Evolutionary conservation across 1,140 invertebrate genomes (phyloP).

Genomic region (Akabosia matsudoensis): DNA sequence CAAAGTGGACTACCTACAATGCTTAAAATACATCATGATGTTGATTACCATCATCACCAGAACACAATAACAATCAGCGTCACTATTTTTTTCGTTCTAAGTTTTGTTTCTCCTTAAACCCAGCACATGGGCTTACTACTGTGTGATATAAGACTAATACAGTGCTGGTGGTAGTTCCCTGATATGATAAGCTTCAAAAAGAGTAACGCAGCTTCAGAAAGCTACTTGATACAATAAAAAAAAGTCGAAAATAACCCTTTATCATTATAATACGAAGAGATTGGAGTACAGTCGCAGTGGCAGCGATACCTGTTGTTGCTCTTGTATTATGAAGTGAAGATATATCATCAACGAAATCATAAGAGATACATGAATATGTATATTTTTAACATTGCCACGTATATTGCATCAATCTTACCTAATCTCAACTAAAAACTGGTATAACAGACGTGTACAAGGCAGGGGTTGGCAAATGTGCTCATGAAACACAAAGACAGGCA

Average conservation of each 20-base stretch:
- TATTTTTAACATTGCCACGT: not conserved
- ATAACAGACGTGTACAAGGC: not conserved
- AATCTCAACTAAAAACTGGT: not conserved
- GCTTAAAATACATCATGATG: slow-evolving; percentile 7
- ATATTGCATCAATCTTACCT: slow-evolving; percentile 17
- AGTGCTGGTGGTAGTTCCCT: not conserved
- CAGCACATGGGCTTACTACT: slow-evolving; percentile 8
- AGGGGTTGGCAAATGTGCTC: not conserved
- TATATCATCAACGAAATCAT: not conserved
- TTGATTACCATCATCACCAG: not conserved
- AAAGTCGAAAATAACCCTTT: not conserved
- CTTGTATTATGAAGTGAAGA: not conserved
- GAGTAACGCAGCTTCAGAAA: not conserved
- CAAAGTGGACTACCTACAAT: slow-evolving; percentile 1
- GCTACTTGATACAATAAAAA: not conserved
- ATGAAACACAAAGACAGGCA: not conserved
- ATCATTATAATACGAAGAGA: not conserved
- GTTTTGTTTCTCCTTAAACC: too few relatives aligned
- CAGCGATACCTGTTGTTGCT: not conserved
- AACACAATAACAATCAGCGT: not conserved
- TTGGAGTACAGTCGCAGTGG: not conserved
- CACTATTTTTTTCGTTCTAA: not conserved
- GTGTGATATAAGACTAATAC: too few relatives aligned
- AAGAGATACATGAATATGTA: not conserved
- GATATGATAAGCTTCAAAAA: not conserved